Conservation (phyloP, 1,140 invertebrate species). For the Trichonephila clavipes region DNA sequence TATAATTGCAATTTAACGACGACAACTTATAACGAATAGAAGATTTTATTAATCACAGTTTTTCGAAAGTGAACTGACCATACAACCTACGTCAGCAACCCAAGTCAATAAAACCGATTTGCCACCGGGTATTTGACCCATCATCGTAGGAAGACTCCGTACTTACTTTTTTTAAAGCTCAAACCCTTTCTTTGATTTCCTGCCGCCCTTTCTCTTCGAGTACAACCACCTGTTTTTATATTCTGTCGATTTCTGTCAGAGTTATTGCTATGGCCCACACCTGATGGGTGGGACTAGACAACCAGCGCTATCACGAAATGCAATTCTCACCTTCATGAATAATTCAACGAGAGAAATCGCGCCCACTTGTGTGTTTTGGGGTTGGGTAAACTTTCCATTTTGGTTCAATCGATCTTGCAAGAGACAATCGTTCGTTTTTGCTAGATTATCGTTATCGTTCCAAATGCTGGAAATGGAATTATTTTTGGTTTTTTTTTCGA, state of each 20-base stretch:
- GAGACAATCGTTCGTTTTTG: too few relatives aligned
- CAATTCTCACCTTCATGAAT: neutral
- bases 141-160: neutral
- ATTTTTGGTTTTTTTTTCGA: too few relatives aligned
- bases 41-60: too few relatives aligned
- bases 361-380: neutral
- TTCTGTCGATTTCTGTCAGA: neutral
- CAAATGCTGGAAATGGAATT: too few relatives aligned
- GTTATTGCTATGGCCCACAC: neutral
- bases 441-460: too few relatives aligned
- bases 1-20: too few relatives aligned
- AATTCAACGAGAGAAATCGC: neutral
- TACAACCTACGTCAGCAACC: too few relatives aligned
- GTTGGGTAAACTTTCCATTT: neutral
- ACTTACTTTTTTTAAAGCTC: neutral
- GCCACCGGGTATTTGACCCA: neutral
- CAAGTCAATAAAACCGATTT: neutral
- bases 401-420: neutral
- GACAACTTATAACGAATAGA: too few relatives aligned
- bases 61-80: too few relatives aligned
- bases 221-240: neutral
- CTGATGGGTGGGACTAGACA: neutral
- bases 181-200: neutral
- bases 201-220: too few relatives aligned
- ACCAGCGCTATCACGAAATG: neutral